Evolutionary conservation across 2,888 invertebrate genomes (phyloP), one percentile per base, ranked within the genome.

Genomic region (Melanophora roralis): DNA sequence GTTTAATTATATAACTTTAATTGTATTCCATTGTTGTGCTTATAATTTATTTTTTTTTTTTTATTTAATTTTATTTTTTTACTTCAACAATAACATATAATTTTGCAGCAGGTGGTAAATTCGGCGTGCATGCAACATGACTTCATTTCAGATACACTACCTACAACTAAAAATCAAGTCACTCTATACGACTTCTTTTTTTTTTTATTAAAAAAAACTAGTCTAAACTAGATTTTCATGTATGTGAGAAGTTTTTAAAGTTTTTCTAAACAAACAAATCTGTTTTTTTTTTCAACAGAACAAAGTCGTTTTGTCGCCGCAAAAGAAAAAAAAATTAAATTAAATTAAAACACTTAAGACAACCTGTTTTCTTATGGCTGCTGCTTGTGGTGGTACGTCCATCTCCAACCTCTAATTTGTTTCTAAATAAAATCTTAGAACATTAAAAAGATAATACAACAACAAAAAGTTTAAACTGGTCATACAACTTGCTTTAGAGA

Each of bases 151-250:
- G 53, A 55, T 73, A 73, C 40, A 60, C 51, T 60, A 43, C 60
- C 69, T 51, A 71, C 73, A 55, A 64, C 64, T 47, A 38, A 14
- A 14, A 5, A 5, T 11, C 12, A 38, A 45, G 9, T 8, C 32
- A 60, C 51, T 60, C 51, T 51, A 12, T 14, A 57, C 34, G 21
- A 43, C 19, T 57, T 43, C 43, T 59, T 59, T 40, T 23, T 27
- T 23, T 9, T 14, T 55, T 55, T 55, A 36, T 55, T 36, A 12
- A 47, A 21, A 64, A 12, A 43, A 68, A 62, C 77, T 73, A 21
- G 73, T 62, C 67, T 78, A 62, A 68, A 73, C 78, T 73, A 73
- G 78, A 68, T 78, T 78, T 68, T 67, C 62, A 40, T 36, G 73
- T 76, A 53, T 65, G 27, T 53, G 68, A 57, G 65, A 60, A 59